Base-by-base conservation (phyloP, 1,140 invertebrate species). In the Heterodera carotae region DNA sequence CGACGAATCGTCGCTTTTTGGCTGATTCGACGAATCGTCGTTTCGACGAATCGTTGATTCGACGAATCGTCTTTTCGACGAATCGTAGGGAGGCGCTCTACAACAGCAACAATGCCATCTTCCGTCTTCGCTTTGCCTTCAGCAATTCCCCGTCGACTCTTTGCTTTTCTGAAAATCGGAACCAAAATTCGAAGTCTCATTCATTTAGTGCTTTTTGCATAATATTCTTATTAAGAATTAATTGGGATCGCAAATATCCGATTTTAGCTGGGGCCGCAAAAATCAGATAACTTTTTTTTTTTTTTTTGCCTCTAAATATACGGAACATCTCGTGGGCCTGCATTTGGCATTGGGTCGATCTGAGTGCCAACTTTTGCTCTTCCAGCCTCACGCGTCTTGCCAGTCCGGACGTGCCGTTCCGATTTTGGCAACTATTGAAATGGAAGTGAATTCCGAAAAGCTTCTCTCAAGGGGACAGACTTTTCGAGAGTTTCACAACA, bases 251-350 rank as follows among this genome's bases (percentile, higher is more conserved):
- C n/a, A n/a, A n/a, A n/a, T n/a, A n/a, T n/a, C n/a, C n/a, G n/a
- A n/a, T n/a, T n/a, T n/a, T n/a, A n/a, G n/a, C n/a, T n/a, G n/a
- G n/a, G n/a, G n/a, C n/a, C n/a, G n/a, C n/a, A n/a, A n/a, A n/a
- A n/a, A n/a, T n/a, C n/a, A n/a, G n/a, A n/a, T n/a, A n/a, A n/a
- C n/a, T n/a, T n/a, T n/a, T n/a, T n/a, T n/a, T n/a, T n/a, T 56
- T 56, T 22, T 15, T 4, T 22, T 22, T 53, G 48, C 62, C 73
- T 34, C 73, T 60, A 10, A 75, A 39, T 39, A 33, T 64, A 4
- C 73, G 62, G 60, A 69, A 76, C 76, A 69, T 68, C 29, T 76
- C 76, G 34, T 76, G 53, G 6, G 76, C 36, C 34, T 76, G 76
- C 33, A 56, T 22, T 74, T 77, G 36, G 53, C 76, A 77, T 74